Evolutionary conservation across 2,888 invertebrate genomes (phyloP), one percentile per base, ranked within the genome.

Genomic region (Alloscopus bannaensis): DNA sequence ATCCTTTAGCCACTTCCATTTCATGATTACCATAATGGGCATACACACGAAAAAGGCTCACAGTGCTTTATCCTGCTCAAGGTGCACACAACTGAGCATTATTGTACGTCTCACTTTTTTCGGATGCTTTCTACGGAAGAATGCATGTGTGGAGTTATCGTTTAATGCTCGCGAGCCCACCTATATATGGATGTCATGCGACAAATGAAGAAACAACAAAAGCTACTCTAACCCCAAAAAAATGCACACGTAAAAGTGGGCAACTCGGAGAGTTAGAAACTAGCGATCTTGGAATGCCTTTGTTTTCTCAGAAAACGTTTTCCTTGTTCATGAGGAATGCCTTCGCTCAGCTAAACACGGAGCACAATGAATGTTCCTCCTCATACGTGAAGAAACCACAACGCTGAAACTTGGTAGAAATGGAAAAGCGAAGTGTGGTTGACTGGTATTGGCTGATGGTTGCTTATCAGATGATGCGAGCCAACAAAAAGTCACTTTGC

Each of bases 291-390:
- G 47, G 64, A 72, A 72, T 72, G 45, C 50, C 42, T 72, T 72
- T 72, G 72, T 72, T 72, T 72, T 72, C 50, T 40, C 50, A 31
- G 62, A 64, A 52, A 72, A 26, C 72, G 31, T 64, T 64, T 52
- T 52, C 64, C 26, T 22, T 52, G 24, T 22, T 24, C 24, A 52
- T 22, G 11, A 31, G 47, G 26, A 36, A 62, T 50, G 24, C 22
- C 50, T 52, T 22, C 11, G 24, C 18, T 45, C 24, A n/a, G 22
- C n/a, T n/a, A n/a, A n/a, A n/a, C 24, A 47, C 24, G 26, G n/a
- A 28, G 47, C 22, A n/a, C 22, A 70, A 36, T n/a, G n/a, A 47
- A 36, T 36, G 13, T 36, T 36, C 8, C n/a, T 13, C 13, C 36
- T 8, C 13, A 36, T 13, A 36, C 36, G 13, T 6, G 13, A 36